Conservation (phyloP, 2,797 vertebrate species). For the Acrocephalus scirpaceus region DNA sequence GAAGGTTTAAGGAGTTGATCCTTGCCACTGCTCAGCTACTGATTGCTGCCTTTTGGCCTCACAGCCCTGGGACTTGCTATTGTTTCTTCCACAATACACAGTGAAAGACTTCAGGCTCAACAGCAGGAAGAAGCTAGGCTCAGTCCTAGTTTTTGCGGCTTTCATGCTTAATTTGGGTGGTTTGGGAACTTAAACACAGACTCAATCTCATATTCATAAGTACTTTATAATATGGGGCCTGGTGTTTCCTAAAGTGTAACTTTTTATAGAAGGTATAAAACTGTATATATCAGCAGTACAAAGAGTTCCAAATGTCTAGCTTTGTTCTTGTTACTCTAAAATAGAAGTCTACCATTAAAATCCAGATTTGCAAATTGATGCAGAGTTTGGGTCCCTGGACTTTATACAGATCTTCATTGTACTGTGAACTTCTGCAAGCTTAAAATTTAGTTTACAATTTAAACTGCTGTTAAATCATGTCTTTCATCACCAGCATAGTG, state of each 20-base stretch:
- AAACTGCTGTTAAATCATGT: not conserved
- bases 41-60: not conserved
- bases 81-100: not conserved
- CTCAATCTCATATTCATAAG: not conserved
- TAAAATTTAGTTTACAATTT: not conserved
- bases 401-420: not conserved
- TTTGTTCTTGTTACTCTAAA: not conserved
- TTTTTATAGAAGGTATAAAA: conserved; percentile 8
- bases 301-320: not conserved
- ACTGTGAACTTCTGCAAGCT: not conserved
- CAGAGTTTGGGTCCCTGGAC: not conserved
- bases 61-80: not conserved
- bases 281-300: not conserved
- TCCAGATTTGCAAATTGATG: not conserved
- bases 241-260: not conserved
- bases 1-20: not conserved
- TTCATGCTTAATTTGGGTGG: not conserved
- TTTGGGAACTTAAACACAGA: not conserved
- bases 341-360: not conserved
- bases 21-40: conserved; percentile 8
- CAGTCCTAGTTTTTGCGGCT: not conserved
- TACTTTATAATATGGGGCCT: not conserved
- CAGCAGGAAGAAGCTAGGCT: not conserved
- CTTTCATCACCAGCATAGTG: not conserved
- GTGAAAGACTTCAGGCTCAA: not conserved